Conservation (phyloP, 2,888 invertebrate genomes). For the Criorhina ranunculi region DNA sequence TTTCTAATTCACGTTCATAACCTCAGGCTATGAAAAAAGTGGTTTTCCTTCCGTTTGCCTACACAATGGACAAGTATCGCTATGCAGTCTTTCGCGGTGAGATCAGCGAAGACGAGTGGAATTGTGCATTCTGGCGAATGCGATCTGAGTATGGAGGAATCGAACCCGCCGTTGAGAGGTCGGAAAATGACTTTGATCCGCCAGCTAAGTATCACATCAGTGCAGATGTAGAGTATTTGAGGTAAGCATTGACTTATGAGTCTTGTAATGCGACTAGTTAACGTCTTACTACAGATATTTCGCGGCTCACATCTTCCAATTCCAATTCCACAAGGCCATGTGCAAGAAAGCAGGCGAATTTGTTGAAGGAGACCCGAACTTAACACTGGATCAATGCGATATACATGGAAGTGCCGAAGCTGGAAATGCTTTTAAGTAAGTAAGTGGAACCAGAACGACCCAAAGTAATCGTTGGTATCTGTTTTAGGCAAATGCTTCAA, state of each 20-base stretch:
- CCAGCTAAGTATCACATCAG: slow-evolving; percentile 91
- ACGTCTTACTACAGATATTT: slow-evolving; percentile 86
- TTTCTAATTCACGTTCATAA: neutral
- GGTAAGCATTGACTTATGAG: slow-evolving; percentile 83
- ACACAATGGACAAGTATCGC: slow-evolving; percentile 89
- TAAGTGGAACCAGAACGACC: neutral
- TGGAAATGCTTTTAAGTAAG: slow-evolving; percentile 88
- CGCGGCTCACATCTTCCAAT: slow-evolving; percentile 92
- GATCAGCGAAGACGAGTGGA: slow-evolving; percentile 86
- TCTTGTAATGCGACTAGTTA: neutral
- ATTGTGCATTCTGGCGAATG: slow-evolving; percentile 89
- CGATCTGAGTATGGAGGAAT: slow-evolving; percentile 87
- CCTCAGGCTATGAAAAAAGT: slow-evolving; percentile 86
- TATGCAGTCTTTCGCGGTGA: slow-evolving; percentile 89
- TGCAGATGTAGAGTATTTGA: slow-evolving; percentile 89
- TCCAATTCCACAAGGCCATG: slow-evolving; percentile 90
- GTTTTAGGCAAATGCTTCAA: slow-evolving; percentile 87
- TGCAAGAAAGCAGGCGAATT: slow-evolving; percentile 92
- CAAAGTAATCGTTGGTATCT: neutral
- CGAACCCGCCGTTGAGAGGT: slow-evolving; percentile 87
- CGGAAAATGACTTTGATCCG: slow-evolving; percentile 90
- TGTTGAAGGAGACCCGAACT: slow-evolving; percentile 87
- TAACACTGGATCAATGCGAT: slow-evolving; percentile 93
- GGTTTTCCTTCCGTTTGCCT: slow-evolving; percentile 89
- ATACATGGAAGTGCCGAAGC: slow-evolving; percentile 93